Evolutionary conservation across 2,797 vertebrate genomes (phyloP), one percentile per base, ranked within the genome.

Genomic region (Lutjanus campechanus): DNA sequence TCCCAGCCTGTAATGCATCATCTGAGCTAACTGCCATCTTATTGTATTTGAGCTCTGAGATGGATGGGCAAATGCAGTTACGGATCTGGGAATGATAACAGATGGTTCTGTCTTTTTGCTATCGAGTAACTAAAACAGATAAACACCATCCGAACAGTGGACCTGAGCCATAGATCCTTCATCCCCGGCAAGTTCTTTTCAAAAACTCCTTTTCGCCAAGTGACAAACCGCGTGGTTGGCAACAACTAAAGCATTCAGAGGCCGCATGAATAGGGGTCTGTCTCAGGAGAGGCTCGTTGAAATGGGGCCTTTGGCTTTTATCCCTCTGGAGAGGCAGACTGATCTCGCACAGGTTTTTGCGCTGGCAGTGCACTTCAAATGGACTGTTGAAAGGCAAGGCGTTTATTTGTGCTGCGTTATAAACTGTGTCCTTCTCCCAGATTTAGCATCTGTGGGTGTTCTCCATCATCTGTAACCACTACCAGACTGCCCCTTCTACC

Each of bases 201-300:
- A 81, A 84, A 87, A 84, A 78, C 64, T 49, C 47, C 64, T 71
- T 86, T 88, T 89, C 11, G 88, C 84, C 79, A 82, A 92, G 89
- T 89, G 89, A 93, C 86, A 87, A 90, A 93, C 92, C 73, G 82
- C 89, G 62, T 88, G 88, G 88, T 89, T 91, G 86, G 90, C 85
- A 91, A 88, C 86, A 87, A 85, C 77, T 72, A 83, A 88, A 84
- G 91, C 90, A 87, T 92, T 93, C 82, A 92, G 79, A 69, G 75
- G 68, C 44, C 0, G 76, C 73, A 92, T 93, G 92, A 93, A 94
- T 92, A 84, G 83, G 76, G 82, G 78, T 80, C 91, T 92, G 91
- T 92, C 91, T 89, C 91, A 89, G 70, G 83, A 89, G 91, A 91
- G 88, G 72, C 82, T 86, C 67, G 80, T 83, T 91, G 88, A 92